Evolutionary conservation across 1,140 invertebrate species (phyloP), one percentile per base, ranked within the genome.

Genomic region (Rhyzopertha dominica): DNA sequence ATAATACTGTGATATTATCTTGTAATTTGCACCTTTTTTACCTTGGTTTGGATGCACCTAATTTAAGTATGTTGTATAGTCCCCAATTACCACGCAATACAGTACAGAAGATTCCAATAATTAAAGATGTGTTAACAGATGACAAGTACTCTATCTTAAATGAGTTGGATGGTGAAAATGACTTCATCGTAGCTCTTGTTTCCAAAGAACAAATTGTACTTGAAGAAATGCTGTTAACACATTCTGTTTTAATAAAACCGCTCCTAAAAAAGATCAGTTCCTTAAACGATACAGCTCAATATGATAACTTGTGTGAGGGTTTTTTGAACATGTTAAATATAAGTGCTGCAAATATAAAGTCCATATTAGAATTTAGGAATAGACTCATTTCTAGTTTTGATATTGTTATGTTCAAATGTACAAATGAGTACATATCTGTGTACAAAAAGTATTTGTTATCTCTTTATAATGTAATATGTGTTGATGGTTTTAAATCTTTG

Each of bases 401-500:
- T 65, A 74, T 86, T 47, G 69, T 76, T 5, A 72, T 87, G 44
- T 73, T 89, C 47, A 76, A 76, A 58, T 78, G 82, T 66, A 75
- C 80, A 63, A 80, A 84, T 38, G 82, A 88, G 63, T 82, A 78
- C 67, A 76, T 85, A 47, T 73, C 74, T 48, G 71, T 85, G 22
- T 89, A 86, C 59, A 79, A 77, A 58, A 76, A 75, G 53, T 92
- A 89, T 71, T 76, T 85, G 29, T 74, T 77, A 59, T 71, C 75
- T 45, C 74, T 89, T 61, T 85, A 84, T 64, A 84, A 89, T 71
- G 71, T 88, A 41, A 77, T 85, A 53, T 80, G 81, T 52, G 73
- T 85, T 42, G 77, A 77, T 57, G 85, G 83, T 41, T 85, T 86
- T 68, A 65, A 74, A 38, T 74, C 81, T 55, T 80, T 84, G 40